Evolutionary conservation across 2,888 invertebrate species (phyloP).

Genomic region (Cremastinae sp.): DNA sequence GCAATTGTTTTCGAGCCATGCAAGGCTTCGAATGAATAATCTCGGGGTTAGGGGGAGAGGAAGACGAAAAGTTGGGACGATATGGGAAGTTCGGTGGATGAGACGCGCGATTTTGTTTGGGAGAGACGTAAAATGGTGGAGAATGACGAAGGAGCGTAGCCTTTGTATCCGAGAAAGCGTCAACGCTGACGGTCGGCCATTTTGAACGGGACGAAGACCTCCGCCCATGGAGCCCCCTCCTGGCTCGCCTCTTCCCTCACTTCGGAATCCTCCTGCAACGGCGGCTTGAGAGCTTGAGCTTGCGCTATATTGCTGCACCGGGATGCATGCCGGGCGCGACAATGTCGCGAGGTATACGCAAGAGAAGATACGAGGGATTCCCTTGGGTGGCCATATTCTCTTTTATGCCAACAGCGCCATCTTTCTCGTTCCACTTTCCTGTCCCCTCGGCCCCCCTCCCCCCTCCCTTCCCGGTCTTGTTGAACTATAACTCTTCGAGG

Average conservation of each 20-base stretch:
- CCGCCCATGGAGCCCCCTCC: constrained; percentile 52
- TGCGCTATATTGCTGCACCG: constrained; percentile 59
- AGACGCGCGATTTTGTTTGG: no score
- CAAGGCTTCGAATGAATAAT: no score
- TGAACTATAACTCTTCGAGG: constrained; percentile 78
- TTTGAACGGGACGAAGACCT: constrained; percentile 52
- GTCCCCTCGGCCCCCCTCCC: constrained; percentile 14
- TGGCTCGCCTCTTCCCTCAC: constrained; percentile 21
- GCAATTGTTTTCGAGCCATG: no score
- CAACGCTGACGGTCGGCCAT: constrained; percentile 55
- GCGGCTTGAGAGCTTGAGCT: constrained; percentile 55
- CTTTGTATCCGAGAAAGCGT: constrained; percentile 30
- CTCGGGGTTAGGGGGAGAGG: no score
- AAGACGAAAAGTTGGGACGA: no score
- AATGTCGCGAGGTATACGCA: constrained; percentile 53
- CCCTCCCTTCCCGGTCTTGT: constrained; percentile 69
- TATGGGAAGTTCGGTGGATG: no score
- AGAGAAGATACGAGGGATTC: constrained; percentile 48
- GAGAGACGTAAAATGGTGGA: no score
- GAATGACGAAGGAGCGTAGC: neutral
- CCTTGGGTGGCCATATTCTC: constrained; percentile 28
- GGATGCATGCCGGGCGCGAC: constrained; percentile 53
- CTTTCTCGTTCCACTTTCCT: constrained; percentile 7
- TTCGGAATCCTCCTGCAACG: constrained; percentile 51
- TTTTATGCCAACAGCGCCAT: neutral